phyloP scores from a whole-genome alignment of 2,888 invertebrate species.

The Chrysolina haemoptera region DNA sequence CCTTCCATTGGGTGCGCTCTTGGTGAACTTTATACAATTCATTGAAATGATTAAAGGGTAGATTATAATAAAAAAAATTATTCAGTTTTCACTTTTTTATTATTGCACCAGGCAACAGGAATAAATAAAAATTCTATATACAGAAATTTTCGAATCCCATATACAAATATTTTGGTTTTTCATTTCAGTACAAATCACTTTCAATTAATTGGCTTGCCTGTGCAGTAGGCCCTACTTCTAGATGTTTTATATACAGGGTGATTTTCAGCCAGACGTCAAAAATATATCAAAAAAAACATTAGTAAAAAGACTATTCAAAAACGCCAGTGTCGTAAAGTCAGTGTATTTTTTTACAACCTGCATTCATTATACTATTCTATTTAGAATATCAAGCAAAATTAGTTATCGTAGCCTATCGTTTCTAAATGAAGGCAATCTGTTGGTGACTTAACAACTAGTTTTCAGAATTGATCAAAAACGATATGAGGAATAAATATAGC shows the following conservation, averaged over 20 bases:
- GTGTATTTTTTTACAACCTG: conserved; percentile 16
- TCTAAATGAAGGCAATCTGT: conserved; percentile 46
- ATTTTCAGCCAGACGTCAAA: conserved; percentile 23
- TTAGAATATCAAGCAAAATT: conserved; percentile 38
- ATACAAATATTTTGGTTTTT: conserved; percentile 43
- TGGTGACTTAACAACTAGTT: conserved; percentile 27
- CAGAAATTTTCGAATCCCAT: conserved; percentile 56
- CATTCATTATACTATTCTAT: conserved; percentile 9
- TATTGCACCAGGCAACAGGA: conserved; percentile 56
- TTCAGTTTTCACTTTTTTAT: conserved; percentile 24
- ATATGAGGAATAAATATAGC: conserved; percentile 46
- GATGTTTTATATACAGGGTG: conserved; percentile 35
- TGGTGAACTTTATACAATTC: too few species aligned
- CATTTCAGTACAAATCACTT: conserved; percentile 43
- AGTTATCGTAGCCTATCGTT: conserved; percentile 31
- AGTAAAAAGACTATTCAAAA: background rate
- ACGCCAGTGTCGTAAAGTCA: background rate
- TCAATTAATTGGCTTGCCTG: conserved; percentile 50
- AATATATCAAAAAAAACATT: background rate
- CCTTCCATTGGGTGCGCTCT: too few species aligned
- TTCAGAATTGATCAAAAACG: conserved; percentile 37
- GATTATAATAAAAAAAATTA: background rate
- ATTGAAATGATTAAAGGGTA: background rate
- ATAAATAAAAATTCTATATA: conserved; percentile 63
- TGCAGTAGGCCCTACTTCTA: conserved; percentile 37